Percentiles rank a stretch among this genome's conserved stretches.
Evolutionary conservation across 2,888 invertebrate genomes (phyloP).

Genomic region (Caprella mutica): DNA sequence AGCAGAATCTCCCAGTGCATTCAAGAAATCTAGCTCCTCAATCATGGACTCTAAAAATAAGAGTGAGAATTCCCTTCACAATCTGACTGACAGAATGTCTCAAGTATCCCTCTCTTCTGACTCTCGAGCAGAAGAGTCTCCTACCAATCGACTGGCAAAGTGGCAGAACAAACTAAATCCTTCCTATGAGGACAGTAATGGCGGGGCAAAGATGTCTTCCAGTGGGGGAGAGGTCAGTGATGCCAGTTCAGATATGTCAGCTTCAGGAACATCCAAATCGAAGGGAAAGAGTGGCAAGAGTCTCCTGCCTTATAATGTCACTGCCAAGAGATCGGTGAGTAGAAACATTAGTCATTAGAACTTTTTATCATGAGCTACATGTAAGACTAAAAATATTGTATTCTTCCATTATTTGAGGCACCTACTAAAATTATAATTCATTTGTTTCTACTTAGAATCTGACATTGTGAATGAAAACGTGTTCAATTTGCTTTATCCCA

Average conservation of each 20-base stretch:
- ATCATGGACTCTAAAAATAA: not conserved
- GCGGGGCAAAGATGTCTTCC: not conserved
- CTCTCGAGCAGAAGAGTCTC: not conserved
- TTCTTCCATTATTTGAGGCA: no score
- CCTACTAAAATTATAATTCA: no score
- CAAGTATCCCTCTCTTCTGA: not conserved
- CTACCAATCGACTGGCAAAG: not conserved
- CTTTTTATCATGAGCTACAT: no score
- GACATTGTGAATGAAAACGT: no score
- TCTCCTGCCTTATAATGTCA: slow-evolving; percentile 33
- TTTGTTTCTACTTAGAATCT: no score
- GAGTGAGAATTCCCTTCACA: not conserved
- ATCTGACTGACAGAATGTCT: not conserved
- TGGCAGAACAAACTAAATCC: slow-evolving; percentile 9
- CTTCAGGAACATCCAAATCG: not conserved
- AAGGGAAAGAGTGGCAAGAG: slow-evolving; percentile 20
- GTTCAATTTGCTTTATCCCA: no score
- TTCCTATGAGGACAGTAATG: slow-evolving; percentile 1
- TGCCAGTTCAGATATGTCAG: slow-evolving; percentile 1
- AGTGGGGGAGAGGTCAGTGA: slow-evolving; percentile 8
- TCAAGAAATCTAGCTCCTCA: slow-evolving; percentile 10
- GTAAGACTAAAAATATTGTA: no score
- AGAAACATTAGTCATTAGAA: no score
- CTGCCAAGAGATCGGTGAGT: slow-evolving; percentile 32
- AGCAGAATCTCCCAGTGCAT: not conserved